Percentiles rank a stretch among this genome's conserved stretches.
These are phyloP conservation scores for Zootoca vivipara DNA, from an alignment of 2,113 vertebrate species.

Conservation along the genomic window DNA sequence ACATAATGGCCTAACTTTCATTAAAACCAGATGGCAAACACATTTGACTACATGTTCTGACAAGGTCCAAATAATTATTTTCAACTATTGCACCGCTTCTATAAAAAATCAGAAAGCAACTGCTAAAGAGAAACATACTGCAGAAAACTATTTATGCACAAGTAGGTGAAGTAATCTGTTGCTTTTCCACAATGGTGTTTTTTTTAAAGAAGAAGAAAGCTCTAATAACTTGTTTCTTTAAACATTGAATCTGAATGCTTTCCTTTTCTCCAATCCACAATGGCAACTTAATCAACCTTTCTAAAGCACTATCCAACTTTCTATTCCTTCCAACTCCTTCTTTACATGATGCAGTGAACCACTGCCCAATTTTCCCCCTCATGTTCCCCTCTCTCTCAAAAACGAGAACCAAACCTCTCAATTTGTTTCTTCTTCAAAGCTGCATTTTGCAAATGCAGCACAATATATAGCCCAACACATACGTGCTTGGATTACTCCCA, in stretches of 20 bases:
- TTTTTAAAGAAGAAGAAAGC: background rate
- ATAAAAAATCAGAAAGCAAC: constrained; percentile 5
- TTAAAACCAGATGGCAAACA: constrained; percentile 3
- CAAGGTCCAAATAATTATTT: background rate
- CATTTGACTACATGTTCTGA: background rate
- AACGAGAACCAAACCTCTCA: background rate
- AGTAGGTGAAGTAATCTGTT: background rate
- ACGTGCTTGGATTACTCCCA: background rate
- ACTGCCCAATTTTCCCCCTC: background rate
- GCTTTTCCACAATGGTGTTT: accelerated
- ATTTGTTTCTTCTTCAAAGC: background rate
- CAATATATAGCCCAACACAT: background rate
- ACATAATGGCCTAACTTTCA: constrained; percentile 5
- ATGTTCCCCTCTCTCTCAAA: background rate
- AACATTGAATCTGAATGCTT: no score
- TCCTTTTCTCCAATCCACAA: background rate
- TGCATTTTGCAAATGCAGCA: background rate
- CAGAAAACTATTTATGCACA: background rate
- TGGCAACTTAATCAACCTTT: background rate
- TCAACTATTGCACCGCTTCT: constrained; percentile 12
- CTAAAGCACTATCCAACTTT: background rate
- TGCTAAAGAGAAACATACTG: constrained; percentile 7
- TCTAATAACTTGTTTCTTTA: no score
- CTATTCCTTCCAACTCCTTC: background rate
- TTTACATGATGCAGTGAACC: background rate